phyloP scores from a whole-genome alignment of 2,888 invertebrate genomes.

The Nomada ruficornis region DNA sequence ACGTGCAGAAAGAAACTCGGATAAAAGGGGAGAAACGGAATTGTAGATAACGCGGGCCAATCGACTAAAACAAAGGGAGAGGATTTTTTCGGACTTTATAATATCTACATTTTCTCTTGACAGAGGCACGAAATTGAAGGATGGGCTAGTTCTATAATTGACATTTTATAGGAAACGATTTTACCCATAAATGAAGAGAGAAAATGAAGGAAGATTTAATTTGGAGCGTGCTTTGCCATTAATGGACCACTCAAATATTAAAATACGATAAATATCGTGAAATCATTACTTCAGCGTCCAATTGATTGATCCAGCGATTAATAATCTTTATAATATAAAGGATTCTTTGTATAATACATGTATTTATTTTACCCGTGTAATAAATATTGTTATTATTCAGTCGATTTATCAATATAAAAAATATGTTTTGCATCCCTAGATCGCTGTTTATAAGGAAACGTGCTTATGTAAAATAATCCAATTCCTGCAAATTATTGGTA shows the following conservation, averaged over 20 bases:
- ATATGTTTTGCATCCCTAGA: not conserved
- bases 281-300: not conserved
- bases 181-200: not conserved
- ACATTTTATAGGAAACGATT: not conserved
- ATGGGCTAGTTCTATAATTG: not conserved
- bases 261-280: not conserved
- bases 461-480: not conserved
- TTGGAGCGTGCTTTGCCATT: not conserved
- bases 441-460: constrained; percentile 2
- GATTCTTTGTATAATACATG: too few relatives aligned
- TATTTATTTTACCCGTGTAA: not conserved
- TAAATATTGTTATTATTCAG: not conserved
- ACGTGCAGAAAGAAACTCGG: not conserved
- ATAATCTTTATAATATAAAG: too few relatives aligned
- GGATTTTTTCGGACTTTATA: not conserved
- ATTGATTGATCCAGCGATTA: not conserved
- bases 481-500: constrained; percentile 7
- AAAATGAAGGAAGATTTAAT: not conserved
- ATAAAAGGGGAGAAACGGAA: not conserved
- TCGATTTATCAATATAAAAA: not conserved
- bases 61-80: not conserved
- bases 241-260: constrained; percentile 12
- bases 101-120: not conserved
- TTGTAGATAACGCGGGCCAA: not conserved
- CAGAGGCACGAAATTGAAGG: not conserved